phyloP scores from a whole-genome alignment of 2,888 invertebrate genomes.

The Andrena bicolor region DNA sequence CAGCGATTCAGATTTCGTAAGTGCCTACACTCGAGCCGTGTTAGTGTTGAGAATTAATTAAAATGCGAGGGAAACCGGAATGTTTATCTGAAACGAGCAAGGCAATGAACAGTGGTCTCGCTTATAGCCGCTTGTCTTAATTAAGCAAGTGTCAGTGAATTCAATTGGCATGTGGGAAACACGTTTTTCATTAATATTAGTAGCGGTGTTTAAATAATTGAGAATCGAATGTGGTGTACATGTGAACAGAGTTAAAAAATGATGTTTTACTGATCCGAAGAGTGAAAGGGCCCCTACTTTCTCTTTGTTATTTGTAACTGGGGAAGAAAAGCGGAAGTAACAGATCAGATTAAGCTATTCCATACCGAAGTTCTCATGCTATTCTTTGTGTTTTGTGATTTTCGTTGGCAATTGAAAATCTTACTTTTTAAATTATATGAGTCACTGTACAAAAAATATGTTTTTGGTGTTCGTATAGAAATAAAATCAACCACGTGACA shows the following conservation, averaged over 20 bases:
- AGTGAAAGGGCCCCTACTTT: slow-evolving; percentile 60
- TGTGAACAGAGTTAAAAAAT: slow-evolving; percentile 1
- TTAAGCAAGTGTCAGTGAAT: background rate
- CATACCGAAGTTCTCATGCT: slow-evolving; percentile 32
- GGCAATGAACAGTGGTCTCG: background rate
- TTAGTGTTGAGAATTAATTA: background rate
- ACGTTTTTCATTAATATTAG: background rate
- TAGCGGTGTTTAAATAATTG: background rate
- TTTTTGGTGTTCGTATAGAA: too few relatives aligned
- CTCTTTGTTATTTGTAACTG: slow-evolving; percentile 30
- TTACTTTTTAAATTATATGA: background rate
- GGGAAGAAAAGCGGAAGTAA: slow-evolving; percentile 57
- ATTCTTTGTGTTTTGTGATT: slow-evolving; percentile 16
- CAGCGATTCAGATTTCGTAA: too few relatives aligned
- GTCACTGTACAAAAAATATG: background rate
- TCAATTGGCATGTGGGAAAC: background rate
- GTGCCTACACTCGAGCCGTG: background rate
- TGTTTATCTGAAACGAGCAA: slow-evolving; percentile 3
- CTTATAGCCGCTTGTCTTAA: background rate
- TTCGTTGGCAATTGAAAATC: background rate
- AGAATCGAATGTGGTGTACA: background rate
- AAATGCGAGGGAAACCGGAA: background rate
- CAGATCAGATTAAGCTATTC: slow-evolving; percentile 46
- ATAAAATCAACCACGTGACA: too few relatives aligned
- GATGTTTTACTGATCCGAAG: slow-evolving; percentile 14